Percentiles rank a stretch among this genome's conserved stretches.
Conservation (phyloP, 2,113 vertebrate species). For the Percina caprodes region DNA sequence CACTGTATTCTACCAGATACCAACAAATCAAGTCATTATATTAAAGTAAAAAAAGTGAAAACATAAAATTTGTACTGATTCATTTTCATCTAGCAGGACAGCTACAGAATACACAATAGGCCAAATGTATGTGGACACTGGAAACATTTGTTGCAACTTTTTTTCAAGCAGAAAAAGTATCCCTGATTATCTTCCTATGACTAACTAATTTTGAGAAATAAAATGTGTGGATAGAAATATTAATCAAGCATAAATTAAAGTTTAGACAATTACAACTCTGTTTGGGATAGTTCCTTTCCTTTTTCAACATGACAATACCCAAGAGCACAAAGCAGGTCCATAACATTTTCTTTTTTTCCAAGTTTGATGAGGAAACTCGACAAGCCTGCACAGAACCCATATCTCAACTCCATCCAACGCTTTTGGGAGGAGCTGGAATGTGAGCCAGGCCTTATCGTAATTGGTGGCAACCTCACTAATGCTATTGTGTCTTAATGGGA, state of each 20-base stretch:
- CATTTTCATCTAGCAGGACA: not conserved
- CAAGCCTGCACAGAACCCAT: not conserved
- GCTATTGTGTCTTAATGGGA: not conserved
- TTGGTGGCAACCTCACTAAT: not conserved
- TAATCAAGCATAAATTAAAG: not conserved
- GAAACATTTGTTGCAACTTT: not conserved
- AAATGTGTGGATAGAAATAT: not conserved
- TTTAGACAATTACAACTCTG: not conserved
- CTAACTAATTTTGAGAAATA: no score
- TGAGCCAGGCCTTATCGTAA: not conserved
- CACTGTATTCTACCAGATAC: not conserved
- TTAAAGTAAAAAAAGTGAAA: not conserved
- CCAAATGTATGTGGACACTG: not conserved
- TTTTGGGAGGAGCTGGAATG: not conserved
- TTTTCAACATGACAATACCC: not conserved
- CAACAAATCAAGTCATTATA: not conserved
- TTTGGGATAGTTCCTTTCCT: not conserved
- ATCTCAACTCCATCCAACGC: not conserved
- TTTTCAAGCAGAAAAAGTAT: not conserved
- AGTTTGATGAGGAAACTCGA: not conserved
- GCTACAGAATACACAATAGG: not conserved
- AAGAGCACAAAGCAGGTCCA: not conserved
- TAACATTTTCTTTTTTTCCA: not conserved
- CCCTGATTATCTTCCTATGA: no score
- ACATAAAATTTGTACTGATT: not conserved